Base-by-base conservation (phyloP, 2,888 invertebrate species). In the Tachina lurida region DNA sequence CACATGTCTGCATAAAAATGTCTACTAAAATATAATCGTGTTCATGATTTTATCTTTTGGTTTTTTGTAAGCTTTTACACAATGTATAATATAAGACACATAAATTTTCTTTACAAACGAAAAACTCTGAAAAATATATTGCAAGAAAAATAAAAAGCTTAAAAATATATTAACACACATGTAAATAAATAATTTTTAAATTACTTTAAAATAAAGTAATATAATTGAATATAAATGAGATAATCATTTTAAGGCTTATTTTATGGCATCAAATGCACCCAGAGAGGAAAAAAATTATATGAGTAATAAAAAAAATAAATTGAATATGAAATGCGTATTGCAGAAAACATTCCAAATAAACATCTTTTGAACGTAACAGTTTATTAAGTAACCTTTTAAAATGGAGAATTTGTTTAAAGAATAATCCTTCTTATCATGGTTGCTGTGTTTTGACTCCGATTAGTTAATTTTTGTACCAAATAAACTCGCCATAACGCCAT, bases 101-200 rank as follows among this genome's bases (percentile, higher is more conserved):
- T 47, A 65, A 65, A 65, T 45, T 22, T 22, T 1, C 41, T 43
- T 17, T 43, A 62, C 10, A 41, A 62, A 4, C 17, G 17, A 43
- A 17, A 22, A 62, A 17, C 1, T 39, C n/a, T 47, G 13, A 19
- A 45, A 63, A 13, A 2, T 45, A 13, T 15, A 65, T 47, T 22
- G 7, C 17, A 19, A 47, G 13, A 15, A 7, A 65, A 63, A 63
- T 10, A 45, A 13, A 45, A 63, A 54, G 12, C 9, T 19, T 47
- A 8, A 7, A 65, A 3, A 31, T 13, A 58, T 15, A n/a, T 10
- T 9, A 10, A 47, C 8, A 15, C 13, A 58, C 15, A n/a, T 10
- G 15, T 22, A 65, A 65, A 65, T 47, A 65, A 65, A 65, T 22
- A 65, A 65, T 47, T 13, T 65, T 47, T 47, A 15, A 62, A 43